Conservation (phyloP, 1,140 invertebrate genomes). For the Drosophila athabasca region DNA sequence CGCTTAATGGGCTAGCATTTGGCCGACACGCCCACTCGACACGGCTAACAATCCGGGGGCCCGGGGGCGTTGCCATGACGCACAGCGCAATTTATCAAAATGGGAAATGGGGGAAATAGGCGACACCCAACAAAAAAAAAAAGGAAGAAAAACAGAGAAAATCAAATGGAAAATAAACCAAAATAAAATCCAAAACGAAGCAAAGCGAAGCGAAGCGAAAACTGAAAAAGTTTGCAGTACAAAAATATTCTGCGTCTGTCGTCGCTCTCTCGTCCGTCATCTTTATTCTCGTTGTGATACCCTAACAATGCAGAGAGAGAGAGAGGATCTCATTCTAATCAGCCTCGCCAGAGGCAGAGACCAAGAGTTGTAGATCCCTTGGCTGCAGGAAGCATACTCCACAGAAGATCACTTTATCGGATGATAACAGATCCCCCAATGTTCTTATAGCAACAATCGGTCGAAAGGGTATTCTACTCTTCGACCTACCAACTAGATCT, state of each 20-base stretch:
- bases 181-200: conserved; percentile 10
- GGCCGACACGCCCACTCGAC: conserved; percentile 46
- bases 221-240: conserved; percentile 73
- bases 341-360: too few relatives aligned
- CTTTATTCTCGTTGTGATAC: not conserved
- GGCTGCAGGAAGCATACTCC: too few relatives aligned
- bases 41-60: not conserved
- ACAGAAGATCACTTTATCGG: too few relatives aligned
- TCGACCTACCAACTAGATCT: too few relatives aligned
- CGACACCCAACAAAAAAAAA: conserved; percentile 14
- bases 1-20: conserved; percentile 43
- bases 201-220: conserved; percentile 39
- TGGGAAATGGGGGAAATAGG: conserved; percentile 49
- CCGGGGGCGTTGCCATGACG: conserved; percentile 18
- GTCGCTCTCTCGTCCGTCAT: conserved; percentile 12
- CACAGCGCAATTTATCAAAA: conserved; percentile 74
- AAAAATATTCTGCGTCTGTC: conserved; percentile 65
- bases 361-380: too few relatives aligned
- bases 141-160: conserved; percentile 13
- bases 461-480: too few relatives aligned
- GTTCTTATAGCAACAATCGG: too few relatives aligned
- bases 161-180: conserved; percentile 38
- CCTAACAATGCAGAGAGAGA: too few relatives aligned
- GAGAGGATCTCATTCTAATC: too few relatives aligned
- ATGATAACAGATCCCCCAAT: too few relatives aligned